Evolutionary conservation across 2,113 vertebrate species (phyloP), one percentile per base, ranked within the genome.

Genomic region (Passer montanus): DNA sequence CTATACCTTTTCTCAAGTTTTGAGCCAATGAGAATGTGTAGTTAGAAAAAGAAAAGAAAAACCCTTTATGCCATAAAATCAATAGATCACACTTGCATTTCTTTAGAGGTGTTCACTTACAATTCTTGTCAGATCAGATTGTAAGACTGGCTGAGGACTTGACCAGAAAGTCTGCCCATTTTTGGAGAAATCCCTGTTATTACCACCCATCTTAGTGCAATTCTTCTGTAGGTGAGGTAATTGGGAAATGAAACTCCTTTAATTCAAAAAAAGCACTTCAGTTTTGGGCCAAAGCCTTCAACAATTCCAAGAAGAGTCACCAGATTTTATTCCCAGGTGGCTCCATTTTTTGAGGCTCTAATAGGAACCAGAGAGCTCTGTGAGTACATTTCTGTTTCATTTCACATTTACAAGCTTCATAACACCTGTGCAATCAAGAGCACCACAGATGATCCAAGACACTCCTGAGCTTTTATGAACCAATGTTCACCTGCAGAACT

Each of bases 221-320:
- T 15, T 58, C 79, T 96, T 97, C 87, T 78, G 90, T 86, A 96
- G 80, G 73, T 94, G 94, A 95, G 68, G 28, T 53, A 83, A 77
- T 49, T 0, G 0, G n/a, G 68, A 95, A 87, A 80, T 3, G 2
- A 70, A 89, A 72, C 26, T 43, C 73, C 19, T 66, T 55, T 44
- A 66, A 31, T 27, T 50, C 4, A 43, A 89, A 79, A 86, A 31
- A 59, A 52, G 4, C 3, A 2, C 35, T 77, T 81, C 26, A 1
- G 10, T 67, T 86, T 90, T 37, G 53, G 47, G 43, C 28, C 21
- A 77, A 88, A 93, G 37, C 15, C 19, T 60, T 72, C 39, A 77
- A 11, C 27, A 84, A 26, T 86, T 94, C n/a, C 66, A 88, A 80
- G 60, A 35, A 50, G 20, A 87, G 41, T 33, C 55, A 80, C 30